Conservation (phyloP, 2,113 vertebrate species). For the Polypterus senegalus region DNA sequence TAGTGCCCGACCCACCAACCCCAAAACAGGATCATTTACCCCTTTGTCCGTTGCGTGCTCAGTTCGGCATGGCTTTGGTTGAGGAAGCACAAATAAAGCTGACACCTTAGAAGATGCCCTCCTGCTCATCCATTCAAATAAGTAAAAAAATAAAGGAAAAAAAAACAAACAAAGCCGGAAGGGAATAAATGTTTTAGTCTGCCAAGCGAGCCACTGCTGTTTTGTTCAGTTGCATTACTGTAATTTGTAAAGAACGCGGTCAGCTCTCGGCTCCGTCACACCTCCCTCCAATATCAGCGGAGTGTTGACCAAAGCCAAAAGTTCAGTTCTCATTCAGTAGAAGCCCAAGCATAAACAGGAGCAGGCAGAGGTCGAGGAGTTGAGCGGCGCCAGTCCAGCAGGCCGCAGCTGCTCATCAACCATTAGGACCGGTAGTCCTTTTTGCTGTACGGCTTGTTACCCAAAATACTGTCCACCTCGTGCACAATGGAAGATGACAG, state of each 20-base stretch:
- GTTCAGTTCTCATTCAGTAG: conserved; percentile 56
- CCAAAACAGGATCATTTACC: neutral
- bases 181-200: conserved; percentile 32
- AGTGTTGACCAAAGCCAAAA: conserved; percentile 51
- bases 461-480: conserved; percentile 96
- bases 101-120: neutral
- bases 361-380: conserved; percentile 51
- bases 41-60: neutral
- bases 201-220: conserved; percentile 59
- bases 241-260: conserved; percentile 32
- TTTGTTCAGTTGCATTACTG: conserved; percentile 30
- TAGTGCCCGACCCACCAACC: neutral
- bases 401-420: conserved; percentile 23
- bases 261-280: conserved; percentile 20
- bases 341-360: conserved; percentile 79
- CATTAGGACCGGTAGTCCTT: conserved; percentile 95
- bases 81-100: neutral
- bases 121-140: conserved; percentile 8
- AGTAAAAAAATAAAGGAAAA: conserved; percentile 14
- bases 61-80: neutral
- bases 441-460: conserved; percentile 99
- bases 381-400: conserved; percentile 16
- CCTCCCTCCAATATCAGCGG: conserved; percentile 29
- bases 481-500: conserved; percentile 89
- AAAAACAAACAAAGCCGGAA: conserved; percentile 11